phyloP scores from a whole-genome alignment of 2,113 vertebrate species.

The Xenotilapia caudafasciata region DNA sequence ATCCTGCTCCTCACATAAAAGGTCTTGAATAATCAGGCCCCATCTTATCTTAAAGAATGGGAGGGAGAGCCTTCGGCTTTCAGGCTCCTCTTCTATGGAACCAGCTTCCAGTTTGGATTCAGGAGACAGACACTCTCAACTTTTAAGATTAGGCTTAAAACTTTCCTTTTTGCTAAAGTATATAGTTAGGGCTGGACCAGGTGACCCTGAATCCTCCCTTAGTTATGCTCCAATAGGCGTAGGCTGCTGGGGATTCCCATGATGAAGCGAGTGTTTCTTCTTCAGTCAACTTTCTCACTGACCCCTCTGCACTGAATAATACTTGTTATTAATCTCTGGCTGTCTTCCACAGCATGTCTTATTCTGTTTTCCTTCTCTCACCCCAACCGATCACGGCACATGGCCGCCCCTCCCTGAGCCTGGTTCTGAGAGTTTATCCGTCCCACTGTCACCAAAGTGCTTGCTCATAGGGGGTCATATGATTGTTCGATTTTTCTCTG shows the following conservation, averaged over 20 bases:
- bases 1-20: not conserved
- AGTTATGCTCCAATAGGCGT: no score
- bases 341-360: not conserved
- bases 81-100: rapidly evolving
- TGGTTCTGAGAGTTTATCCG: not conserved
- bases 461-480: no score
- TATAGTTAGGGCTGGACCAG: no score
- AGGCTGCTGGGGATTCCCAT: rapidly evolving
- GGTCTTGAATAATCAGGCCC: not conserved
- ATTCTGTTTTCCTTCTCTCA: not conserved
- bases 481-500: not conserved
- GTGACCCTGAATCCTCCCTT: no score
- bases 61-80: not conserved
- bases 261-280: not conserved
- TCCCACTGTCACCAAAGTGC: no score
- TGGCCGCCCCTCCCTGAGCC: not conserved
- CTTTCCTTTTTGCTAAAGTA: not conserved
- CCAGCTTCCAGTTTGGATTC: not conserved
- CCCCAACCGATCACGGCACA: not conserved
- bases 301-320: not conserved
- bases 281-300: not conserved
- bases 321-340: not conserved
- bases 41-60: not conserved
- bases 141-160: not conserved
- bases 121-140: rapidly evolving